Base-by-base conservation (phyloP, 2,888 invertebrate species). In the Drosophila tanythrix region DNA sequence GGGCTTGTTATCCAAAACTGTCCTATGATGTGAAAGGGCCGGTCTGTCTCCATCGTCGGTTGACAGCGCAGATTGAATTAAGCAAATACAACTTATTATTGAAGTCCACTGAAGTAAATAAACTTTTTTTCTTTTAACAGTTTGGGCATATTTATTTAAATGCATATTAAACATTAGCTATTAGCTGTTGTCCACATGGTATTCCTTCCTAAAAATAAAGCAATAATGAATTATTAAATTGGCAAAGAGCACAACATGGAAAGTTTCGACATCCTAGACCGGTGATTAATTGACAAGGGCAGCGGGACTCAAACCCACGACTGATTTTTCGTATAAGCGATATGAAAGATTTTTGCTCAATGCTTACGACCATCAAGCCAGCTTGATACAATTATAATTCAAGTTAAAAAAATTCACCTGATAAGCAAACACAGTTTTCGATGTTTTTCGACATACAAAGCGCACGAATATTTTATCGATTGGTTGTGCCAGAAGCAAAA, bases 141-240 rank as follows among this genome's bases (percentile, higher is more conserved):
- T 70, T 68, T 76, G 75, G 59, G 74, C 90, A 87, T 89, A 81
- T 76, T 81, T 81, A 81, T 91, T 82, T 76, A 87, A 89, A 90
- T 82, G 81, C 89, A 89, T 89, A 89, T 87, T 89, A 90, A 79
- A 81, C 69, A 78, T 77, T 71, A 68, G 76, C 79, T 73, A 65
- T 70, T 70, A n/a, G 56, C 56, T 29, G 59, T 75, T 76, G 73
- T 79, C 84, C 83, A 83, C 91, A 90, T 91, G 79, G 74, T 83
- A 91, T 81, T 81, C 76, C 80, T 71, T 65, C 79, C 88, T 71
- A 65, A 43, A 78, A 79, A 62, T 35, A 51, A 59, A n/a, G 8
- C 2, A 40, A 11, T 31, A 29, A 50, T 27, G 5, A 27, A 27
- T 10, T 27, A 27, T 50, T 10, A 50, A 48, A 5, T 21, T 21